Evolutionary conservation across 2,797 vertebrate genomes (phyloP).

Genomic region (Bradypus variegatus): DNA sequence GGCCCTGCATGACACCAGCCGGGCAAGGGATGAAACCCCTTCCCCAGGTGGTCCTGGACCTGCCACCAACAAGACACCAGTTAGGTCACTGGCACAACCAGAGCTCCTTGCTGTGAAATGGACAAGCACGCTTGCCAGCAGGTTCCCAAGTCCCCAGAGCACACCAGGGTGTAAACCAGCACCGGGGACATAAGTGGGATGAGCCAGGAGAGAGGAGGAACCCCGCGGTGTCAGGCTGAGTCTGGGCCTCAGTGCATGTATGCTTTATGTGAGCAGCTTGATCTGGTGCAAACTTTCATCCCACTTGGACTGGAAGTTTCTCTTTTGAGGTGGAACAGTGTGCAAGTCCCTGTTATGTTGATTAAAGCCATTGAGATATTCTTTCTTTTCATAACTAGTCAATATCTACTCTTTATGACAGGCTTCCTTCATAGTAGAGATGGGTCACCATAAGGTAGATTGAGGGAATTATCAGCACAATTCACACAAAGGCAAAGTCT

Average conservation of each 20-base stretch:
- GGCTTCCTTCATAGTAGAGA: background rate
- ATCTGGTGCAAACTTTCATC: background rate
- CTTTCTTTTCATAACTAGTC: background rate
- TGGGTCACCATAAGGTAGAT: conserved; percentile 7
- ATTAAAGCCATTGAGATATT: background rate
- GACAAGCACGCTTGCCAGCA: background rate
- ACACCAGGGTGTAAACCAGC: background rate
- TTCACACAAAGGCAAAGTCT: background rate
- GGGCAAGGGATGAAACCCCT: background rate
- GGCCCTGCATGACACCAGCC: background rate
- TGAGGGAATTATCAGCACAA: background rate
- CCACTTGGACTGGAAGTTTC: background rate
- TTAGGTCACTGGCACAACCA: background rate
- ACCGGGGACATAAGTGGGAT: background rate
- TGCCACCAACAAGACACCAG: conserved; percentile 26
- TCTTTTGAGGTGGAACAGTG: background rate
- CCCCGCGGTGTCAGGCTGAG: background rate
- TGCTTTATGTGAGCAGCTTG: background rate
- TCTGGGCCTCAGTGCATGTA: background rate
- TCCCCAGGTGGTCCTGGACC: background rate
- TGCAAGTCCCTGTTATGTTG: background rate
- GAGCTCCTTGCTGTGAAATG: conserved; percentile 13
- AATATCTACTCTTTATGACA: background rate
- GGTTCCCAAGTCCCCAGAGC: background rate
- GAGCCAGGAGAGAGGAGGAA: background rate